Conservation (phyloP, 2,888 invertebrate genomes). For the Megalurothrips usitatus region DNA sequence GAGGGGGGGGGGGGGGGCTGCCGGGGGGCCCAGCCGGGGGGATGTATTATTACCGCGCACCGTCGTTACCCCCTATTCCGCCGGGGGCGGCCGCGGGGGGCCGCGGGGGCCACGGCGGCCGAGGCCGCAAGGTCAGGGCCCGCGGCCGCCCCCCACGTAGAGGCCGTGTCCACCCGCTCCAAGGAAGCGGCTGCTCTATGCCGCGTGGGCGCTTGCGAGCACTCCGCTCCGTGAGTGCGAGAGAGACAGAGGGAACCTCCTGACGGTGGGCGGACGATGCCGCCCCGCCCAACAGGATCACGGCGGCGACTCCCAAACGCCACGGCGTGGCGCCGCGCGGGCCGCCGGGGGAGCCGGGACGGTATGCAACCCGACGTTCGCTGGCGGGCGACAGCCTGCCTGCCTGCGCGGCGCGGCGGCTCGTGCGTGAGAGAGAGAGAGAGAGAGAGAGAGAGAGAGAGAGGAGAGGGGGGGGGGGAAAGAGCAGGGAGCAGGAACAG, state of each 20-base stretch:
- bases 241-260: no score
- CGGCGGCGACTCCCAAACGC: no score
- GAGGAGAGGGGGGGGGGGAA: neutral
- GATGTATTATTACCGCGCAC: slow-evolving; percentile 12
- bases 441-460: neutral
- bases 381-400: neutral
- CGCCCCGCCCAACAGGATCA: no score
- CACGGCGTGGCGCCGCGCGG: neutral
- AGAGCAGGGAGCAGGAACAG: neutral
- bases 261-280: no score
- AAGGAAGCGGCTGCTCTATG: no score
- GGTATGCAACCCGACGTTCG: neutral
- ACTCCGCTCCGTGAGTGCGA: neutral
- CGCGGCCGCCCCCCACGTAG: neutral
- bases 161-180: neutral
- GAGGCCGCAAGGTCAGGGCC: slow-evolving; percentile 17
- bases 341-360: neutral
- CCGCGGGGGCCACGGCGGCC: neutral
- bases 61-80: neutral
- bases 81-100: neutral
- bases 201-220: neutral
- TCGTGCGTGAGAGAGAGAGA: neutral
- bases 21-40: no score
- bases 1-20: no score
- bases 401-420: neutral